Base-by-base conservation (phyloP, 2,797 vertebrate species). In the Phalanger gymnotis region DNA sequence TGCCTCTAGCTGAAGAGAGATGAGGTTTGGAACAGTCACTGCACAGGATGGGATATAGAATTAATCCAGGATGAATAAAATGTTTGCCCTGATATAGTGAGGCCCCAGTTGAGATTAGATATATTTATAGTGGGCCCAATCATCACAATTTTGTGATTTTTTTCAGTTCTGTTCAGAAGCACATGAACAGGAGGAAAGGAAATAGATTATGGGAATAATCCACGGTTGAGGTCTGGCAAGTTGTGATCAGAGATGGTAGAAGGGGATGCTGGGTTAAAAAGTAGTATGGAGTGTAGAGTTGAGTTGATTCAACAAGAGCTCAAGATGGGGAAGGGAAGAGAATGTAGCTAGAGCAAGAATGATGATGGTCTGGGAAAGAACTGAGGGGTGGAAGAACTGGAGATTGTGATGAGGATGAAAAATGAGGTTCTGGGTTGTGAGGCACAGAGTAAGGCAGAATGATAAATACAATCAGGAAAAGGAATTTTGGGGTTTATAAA, bases 1-100 rank as follows among this genome's bases (percentile, higher is more conserved):
- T 93, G 27, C 47, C 12, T 94, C 94, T 93, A 13, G n/a, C 57
- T 93, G 53, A 95, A 61, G n/a, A 73, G n/a, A 73, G 66, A 73
- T 73, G 5, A 40, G 5, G 16, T 73, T 73, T 73, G 66, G 66
- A 73, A 73, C 11, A 40, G 1, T 73, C 66, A 22, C 19, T 73
- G 7, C 66, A 73, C 19, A 73, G n/a, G 9, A 25, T 73, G 66
- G 19, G n/a, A n/a, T 40, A 40, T 3, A 73, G 66, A 73, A 40
- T 73, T 73, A 73, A 73, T 73, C n/a, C n/a, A 73, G n/a, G 19
- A 73, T 73, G 19, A 73, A 73, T 40, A 73, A 73, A 73, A 40
- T 73, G 19, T 73, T 40, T 73, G 13, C 58, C 31, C 31, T 61
- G 58, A 61, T 61, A 61, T 34, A 61, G 12, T 61, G 30, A 61